Percentiles rank a stretch among this genome's conserved stretches.
Conservation (phyloP, 2,113 vertebrate genomes). For the Odocoileus hemionus region DNA sequence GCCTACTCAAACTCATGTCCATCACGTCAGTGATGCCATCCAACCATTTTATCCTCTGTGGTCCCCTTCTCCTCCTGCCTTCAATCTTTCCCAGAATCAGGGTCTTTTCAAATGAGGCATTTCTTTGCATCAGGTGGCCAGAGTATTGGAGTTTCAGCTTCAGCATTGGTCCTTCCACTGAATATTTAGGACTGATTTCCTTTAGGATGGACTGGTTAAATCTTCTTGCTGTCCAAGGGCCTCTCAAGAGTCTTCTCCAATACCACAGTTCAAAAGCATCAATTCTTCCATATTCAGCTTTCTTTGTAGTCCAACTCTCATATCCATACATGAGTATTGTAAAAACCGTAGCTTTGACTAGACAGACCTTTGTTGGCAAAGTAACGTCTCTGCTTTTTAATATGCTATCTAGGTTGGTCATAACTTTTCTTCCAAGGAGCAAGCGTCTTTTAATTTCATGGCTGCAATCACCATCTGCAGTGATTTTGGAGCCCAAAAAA, state of each 20-base stretch:
- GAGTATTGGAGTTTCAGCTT: neutral
- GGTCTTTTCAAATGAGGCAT: neutral
- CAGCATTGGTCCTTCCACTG: neutral
- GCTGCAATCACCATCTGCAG: neutral
- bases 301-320: neutral
- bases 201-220: neutral
- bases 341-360: neutral
- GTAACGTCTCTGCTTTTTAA: neutral
- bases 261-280: neutral
- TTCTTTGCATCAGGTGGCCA: neutral
- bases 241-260: neutral
- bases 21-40: neutral
- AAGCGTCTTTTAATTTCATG: neutral
- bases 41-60: neutral
- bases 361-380: neutral
- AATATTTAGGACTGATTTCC: neutral
- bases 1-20: neutral
- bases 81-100: neutral
- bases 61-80: neutral
- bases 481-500: neutral
- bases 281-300: fast-evolving
- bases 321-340: neutral
- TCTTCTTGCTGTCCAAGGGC: neutral
- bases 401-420: neutral
- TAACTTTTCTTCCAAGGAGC: neutral